Base-by-base conservation (phyloP, 2,797 vertebrate species). In the Cheracebus regulus region DNA sequence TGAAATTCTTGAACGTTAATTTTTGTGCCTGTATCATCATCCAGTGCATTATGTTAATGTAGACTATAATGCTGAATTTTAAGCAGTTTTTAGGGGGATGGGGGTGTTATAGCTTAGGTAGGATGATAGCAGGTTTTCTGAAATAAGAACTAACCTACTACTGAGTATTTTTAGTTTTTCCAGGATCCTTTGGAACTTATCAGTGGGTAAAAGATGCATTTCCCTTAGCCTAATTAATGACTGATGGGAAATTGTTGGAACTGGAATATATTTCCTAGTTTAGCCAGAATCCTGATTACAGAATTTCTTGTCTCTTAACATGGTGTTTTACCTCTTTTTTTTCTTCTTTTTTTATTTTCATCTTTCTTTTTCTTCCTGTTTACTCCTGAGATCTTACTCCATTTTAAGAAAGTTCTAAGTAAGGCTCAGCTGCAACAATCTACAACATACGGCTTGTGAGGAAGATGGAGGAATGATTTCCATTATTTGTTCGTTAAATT, bases 1-100 rank as follows among this genome's bases (percentile, higher is more conserved):
- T 82, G 88, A 94, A 97, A 92, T 97, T 97, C 97, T 96, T 96
- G 75, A 97, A 88, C 30, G 78, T 98, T 98, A 97, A 97, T 97
- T 96, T 97, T 96, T 98, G 95, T 96, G 95, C 84, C 91, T 97
- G 72, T 78, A 96, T 97, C 94, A 97, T 96, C 95, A 97, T 94
- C 94, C 95, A 96, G 88, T 96, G 89, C 93, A 93, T 97, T 96
- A 96, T 97, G 97, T 95, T 96, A 97, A 97, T 95, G 44, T 64
- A 90, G 96, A 84, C 48, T 96, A 2, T 95, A 41, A 87, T 86
- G 91, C 67, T 96, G 97, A 94, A 97, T 97, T 97, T 95, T 93
- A 95, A 97, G 83, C 58, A 86, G 80, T 58, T 93, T 97, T 85
- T 73, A 48, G 80, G 36, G 41, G 22, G 14, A 4, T 33, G 26